Evolutionary conservation across 1,140 invertebrate species (phyloP), one percentile per base, ranked within the genome.

Genomic region (Reticulitermes speratus): DNA sequence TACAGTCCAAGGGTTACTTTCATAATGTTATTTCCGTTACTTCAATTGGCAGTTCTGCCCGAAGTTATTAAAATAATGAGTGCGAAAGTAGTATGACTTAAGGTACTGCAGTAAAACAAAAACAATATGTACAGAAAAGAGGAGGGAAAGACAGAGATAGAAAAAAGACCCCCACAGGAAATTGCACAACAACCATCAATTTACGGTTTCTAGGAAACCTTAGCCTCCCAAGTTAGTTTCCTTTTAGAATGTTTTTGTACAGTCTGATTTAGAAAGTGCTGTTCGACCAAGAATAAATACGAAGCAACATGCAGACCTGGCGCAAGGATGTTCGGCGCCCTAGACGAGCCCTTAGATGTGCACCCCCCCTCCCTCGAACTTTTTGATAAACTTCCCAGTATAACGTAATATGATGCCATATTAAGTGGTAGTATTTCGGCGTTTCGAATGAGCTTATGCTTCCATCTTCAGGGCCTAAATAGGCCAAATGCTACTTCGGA

Each of bases 111-210:
- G 65, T 30, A 30, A 75, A 75, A 75, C 65, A 75, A 75, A 25
- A 75, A 30, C 25, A 30, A 75, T 25, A 8, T 11, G n/a, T 8
- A 75, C 0, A 30, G 14, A 6, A 30, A 30, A 16, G 65, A 75
- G 65, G n/a, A 30, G 19, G 8, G n/a, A 30, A 14, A 30, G 65
- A 16, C 9, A 30, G 65, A 75, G 25, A 75, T 5, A 75, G 65
- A 75, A 75, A 75, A 75, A 75, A 75, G 65, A 6, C 65, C 65
- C 65, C 65, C 65, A 75, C 65, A 75, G 65, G 65, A 75, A 75
- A 75, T 30, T 75, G 65, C 65, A 30, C 65, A 75, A 75, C 65
- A 75, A 75, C 65, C 65, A 75, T 16, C 59, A 75, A 30, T 75
- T 75, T 75, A 30, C 65, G 6, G 65, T 25, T 75, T 75, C 65